Conservation (phyloP, 2,888 invertebrate species). For the Timandra comae region DNA sequence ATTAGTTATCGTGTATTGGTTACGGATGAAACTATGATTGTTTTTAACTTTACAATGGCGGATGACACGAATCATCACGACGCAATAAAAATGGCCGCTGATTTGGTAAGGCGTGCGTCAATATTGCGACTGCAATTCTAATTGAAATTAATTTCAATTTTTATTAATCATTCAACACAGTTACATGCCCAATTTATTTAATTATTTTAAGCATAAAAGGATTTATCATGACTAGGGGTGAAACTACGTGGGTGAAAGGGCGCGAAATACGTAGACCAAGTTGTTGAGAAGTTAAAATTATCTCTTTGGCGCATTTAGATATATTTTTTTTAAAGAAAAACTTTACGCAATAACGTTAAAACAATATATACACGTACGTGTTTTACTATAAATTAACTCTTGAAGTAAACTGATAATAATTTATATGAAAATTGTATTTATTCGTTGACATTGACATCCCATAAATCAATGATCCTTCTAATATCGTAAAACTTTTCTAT, state of each 20-base stretch:
- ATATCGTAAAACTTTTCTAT: background rate
- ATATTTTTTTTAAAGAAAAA: too few relatives aligned
- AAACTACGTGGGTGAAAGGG: conserved; percentile 60
- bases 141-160: too few relatives aligned
- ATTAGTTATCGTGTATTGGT: conserved; percentile 44
- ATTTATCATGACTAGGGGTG: conserved; percentile 8
- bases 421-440: conserved; percentile 16
- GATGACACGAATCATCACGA: conserved; percentile 76
- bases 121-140: conserved; percentile 48
- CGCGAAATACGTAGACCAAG: conserved; percentile 66
- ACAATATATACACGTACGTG: too few relatives aligned
- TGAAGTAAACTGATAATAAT: too few relatives aligned
- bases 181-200: too few relatives aligned
- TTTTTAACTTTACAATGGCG: conserved; percentile 69
- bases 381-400: too few relatives aligned
- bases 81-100: conserved; percentile 77
- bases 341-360: too few relatives aligned
- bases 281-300: too few relatives aligned
- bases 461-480: conserved; percentile 45
- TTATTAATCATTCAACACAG: too few relatives aligned
- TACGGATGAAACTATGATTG: conserved; percentile 41
- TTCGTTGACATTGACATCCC: conserved; percentile 52
- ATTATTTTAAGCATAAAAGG: too few relatives aligned
- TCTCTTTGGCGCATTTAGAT: too few relatives aligned
- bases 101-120: conserved; percentile 75